Percentiles rank a stretch among this genome's conserved stretches.
Evolutionary conservation across 2,113 vertebrate genomes (phyloP).

Genomic region (Labeo rohita): DNA sequence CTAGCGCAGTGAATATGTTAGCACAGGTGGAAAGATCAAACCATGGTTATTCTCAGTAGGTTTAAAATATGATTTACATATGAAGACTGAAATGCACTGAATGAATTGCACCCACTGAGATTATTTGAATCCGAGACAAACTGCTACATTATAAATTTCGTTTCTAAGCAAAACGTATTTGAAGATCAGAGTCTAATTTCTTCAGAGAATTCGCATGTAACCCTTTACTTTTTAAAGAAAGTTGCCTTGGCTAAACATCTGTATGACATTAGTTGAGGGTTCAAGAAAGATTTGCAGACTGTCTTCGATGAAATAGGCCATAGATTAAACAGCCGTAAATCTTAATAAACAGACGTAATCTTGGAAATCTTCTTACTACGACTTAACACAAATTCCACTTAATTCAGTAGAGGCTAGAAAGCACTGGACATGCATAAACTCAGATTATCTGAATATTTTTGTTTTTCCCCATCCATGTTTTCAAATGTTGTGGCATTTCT

Average conservation of each 20-base stretch:
- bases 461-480: not conserved
- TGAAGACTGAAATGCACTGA: not conserved
- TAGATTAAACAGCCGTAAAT: not conserved
- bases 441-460: not conserved
- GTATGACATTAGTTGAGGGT: not conserved
- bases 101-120: not conserved
- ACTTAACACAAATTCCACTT: slow-evolving; percentile 16
- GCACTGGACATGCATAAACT: not conserved
- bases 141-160: not conserved
- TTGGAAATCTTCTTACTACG: slow-evolving; percentile 31
- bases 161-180: not conserved
- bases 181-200: too few species aligned
- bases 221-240: not conserved
- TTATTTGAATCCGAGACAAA: not conserved
- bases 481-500: not conserved
- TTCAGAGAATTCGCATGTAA: not conserved
- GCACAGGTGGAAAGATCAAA: not conserved
- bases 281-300: not conserved
- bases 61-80: not conserved
- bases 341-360: slow-evolving; percentile 20
- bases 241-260: not conserved
- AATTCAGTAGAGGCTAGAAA: not conserved
- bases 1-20: not conserved
- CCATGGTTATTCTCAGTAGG: too few species aligned
- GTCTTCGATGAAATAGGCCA: not conserved